Conservation (phyloP, 64 coral and sea anemone species). For the Hydrozoanthus tunicans region DNA sequence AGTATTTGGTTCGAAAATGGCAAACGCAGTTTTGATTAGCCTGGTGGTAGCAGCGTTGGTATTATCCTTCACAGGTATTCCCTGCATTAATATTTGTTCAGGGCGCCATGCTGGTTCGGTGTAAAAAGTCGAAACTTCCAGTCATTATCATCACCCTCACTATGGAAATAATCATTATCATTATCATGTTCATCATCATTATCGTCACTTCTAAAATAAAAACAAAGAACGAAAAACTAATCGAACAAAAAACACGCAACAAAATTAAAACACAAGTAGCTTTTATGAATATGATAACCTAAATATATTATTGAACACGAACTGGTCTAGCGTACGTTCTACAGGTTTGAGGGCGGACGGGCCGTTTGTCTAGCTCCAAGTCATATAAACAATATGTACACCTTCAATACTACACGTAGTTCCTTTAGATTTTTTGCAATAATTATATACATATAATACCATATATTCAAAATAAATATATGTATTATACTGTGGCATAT, state of each 20-base stretch:
- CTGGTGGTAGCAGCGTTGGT: too few species aligned
- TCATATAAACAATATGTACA: conserved; percentile 63
- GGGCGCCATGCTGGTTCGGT: too few species aligned
- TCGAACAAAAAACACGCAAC: background rate
- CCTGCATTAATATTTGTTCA: too few species aligned
- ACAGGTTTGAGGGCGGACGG: background rate
- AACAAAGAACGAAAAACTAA: too few species aligned
- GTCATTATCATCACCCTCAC: too few species aligned
- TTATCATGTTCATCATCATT: too few species aligned
- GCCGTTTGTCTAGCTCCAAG: background rate
- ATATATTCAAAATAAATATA: conserved; percentile 56
- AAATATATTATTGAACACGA: conserved; percentile 33
- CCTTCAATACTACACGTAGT: background rate
- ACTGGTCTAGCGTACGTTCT: conserved; percentile 28
- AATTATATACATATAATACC: conserved; percentile 45
- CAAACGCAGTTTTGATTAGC: too few species aligned
- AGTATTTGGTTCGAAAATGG: too few species aligned
- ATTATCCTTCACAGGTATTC: too few species aligned
- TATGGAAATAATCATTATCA: too few species aligned
- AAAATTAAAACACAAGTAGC: background rate
- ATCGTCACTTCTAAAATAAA: too few species aligned
- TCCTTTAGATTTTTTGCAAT: conserved; percentile 25
- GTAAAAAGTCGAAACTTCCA: too few species aligned
- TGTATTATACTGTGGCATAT: conserved; percentile 41
- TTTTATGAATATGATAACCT: conserved; percentile 48